phyloP scores from a whole-genome alignment of 2,797 vertebrate genomes.

The Taenioides sp. region DNA sequence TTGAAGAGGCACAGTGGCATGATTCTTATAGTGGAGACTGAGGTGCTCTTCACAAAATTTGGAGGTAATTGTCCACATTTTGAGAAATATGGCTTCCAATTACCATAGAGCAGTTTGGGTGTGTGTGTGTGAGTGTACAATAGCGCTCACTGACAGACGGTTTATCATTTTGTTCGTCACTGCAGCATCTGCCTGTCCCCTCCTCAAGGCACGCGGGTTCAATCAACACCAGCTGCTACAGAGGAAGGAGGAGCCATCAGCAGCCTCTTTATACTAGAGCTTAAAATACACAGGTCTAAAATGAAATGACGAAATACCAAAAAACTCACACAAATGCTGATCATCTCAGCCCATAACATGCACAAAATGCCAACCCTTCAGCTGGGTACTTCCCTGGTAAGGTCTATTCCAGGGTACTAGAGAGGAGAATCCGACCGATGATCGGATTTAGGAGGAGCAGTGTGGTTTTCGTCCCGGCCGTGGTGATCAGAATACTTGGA shows the following conservation, averaged over 20 bases:
- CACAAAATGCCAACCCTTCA: too few species aligned
- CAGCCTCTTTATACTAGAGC: conserved; percentile 24
- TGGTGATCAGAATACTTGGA: too few species aligned
- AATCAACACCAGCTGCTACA: conserved; percentile 60
- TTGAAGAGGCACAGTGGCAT: conserved; percentile 13
- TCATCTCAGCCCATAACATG: background rate
- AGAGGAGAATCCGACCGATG: too few species aligned
- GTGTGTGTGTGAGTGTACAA: conserved; percentile 15
- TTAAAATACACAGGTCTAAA: conserved; percentile 19
- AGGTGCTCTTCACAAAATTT: conserved; percentile 26
- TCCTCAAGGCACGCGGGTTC: conserved; percentile 43
- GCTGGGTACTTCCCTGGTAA: too few species aligned
- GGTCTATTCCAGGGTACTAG: too few species aligned
- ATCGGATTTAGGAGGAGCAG: too few species aligned
- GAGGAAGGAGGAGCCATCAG: conserved; percentile 22
- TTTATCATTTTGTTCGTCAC: conserved; percentile 63
- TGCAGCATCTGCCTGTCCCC: conserved; percentile 60
- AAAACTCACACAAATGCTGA: background rate
- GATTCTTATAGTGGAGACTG: conserved; percentile 21
- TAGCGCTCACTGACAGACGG: conserved; percentile 58
- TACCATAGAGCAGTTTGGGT: conserved; percentile 16
- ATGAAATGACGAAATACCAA: background rate
- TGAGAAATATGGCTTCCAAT: conserved; percentile 53
- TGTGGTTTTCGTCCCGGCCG: too few species aligned
- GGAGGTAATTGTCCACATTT: conserved; percentile 41